phyloP scores from a whole-genome alignment of 2,888 invertebrate species.

The Campoplex capitator region DNA sequence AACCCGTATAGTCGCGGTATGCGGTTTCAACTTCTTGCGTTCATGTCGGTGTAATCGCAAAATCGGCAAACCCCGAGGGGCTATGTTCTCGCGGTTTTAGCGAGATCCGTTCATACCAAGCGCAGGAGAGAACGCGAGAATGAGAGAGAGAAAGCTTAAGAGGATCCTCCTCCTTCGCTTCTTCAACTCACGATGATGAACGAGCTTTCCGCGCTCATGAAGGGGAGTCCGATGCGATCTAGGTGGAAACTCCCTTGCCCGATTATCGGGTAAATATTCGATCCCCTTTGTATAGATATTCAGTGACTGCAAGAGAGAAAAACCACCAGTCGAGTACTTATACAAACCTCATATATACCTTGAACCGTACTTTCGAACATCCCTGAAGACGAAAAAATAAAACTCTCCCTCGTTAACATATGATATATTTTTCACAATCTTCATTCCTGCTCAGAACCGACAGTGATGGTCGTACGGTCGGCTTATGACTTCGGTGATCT shows the following conservation, averaged over 20 bases:
- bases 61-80: slow-evolving; percentile 54
- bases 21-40: slow-evolving; percentile 49
- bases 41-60: slow-evolving; percentile 48
- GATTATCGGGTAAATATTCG: slow-evolving; percentile 67
- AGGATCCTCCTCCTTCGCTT: slow-evolving; percentile 28
- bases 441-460: slow-evolving; percentile 12
- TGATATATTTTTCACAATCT: slow-evolving; percentile 42
- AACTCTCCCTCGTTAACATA: slow-evolving; percentile 57
- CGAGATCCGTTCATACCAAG: slow-evolving; percentile 24
- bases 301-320: slow-evolving; percentile 11
- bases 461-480: too few species aligned
- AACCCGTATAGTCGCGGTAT: slow-evolving; percentile 12
- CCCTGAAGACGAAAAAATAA: slow-evolving; percentile 47
- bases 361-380: neutral
- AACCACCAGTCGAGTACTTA: slow-evolving; percentile 54
- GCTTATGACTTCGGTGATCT: too few species aligned
- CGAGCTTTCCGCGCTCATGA: slow-evolving; percentile 61
- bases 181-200: slow-evolving; percentile 61
- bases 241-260: slow-evolving; percentile 38
- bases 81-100: slow-evolving; percentile 52
- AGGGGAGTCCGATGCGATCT: slow-evolving; percentile 59
- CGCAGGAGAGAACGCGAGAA: neutral
- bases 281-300: slow-evolving; percentile 43
- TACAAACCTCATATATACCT: slow-evolving; percentile 32
- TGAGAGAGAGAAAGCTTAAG: slow-evolving; percentile 24